A percentile compares a stretch with the other conserved stretches of the same genome.
These are phyloP conservation scores for Sceloporus undulatus DNA, from an alignment of 2,113 vertebrate genomes.

Conservation along the genomic window DNA sequence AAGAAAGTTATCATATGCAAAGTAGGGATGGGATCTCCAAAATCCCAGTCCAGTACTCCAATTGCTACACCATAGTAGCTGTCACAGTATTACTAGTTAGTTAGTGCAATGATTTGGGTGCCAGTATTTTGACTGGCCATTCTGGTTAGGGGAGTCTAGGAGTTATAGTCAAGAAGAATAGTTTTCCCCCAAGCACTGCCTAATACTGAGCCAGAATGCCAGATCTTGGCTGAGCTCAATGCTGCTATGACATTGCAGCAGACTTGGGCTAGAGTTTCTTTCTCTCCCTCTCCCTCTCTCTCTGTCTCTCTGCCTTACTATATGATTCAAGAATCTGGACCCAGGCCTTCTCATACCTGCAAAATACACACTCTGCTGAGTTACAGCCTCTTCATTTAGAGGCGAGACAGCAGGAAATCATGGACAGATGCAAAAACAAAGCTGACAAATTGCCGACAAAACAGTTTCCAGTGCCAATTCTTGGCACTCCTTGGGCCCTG, in stretches of 20 bases:
- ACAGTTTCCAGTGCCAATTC: neutral
- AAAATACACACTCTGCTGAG: neutral
- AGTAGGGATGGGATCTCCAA: neutral
- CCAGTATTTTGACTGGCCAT: too few species aligned
- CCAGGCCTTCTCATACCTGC: neutral
- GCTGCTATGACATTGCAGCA: too few species aligned
- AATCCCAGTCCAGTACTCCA: neutral
- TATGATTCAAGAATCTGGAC: neutral
- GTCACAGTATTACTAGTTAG: too few species aligned
- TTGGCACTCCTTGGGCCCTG: neutral
- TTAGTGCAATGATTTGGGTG: too few species aligned
- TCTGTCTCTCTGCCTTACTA: neutral
- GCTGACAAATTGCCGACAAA: neutral
- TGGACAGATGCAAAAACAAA: conserved; percentile 18
- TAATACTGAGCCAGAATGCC: neutral
- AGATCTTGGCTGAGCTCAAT: neutral
- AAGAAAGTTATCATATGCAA: too few species aligned
- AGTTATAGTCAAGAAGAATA: too few species aligned
- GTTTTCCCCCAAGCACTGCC: neutral
- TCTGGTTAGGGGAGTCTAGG: too few species aligned
- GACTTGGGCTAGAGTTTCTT: neutral
- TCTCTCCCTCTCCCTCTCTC: neutral
- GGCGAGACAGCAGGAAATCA: conserved; percentile 20
- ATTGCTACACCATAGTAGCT: neutral
- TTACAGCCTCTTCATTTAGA: neutral